These are phyloP conservation scores for Neosalanx taihuensis DNA, from an alignment of 2,797 vertebrate genomes.

Conservation along the genomic window DNA sequence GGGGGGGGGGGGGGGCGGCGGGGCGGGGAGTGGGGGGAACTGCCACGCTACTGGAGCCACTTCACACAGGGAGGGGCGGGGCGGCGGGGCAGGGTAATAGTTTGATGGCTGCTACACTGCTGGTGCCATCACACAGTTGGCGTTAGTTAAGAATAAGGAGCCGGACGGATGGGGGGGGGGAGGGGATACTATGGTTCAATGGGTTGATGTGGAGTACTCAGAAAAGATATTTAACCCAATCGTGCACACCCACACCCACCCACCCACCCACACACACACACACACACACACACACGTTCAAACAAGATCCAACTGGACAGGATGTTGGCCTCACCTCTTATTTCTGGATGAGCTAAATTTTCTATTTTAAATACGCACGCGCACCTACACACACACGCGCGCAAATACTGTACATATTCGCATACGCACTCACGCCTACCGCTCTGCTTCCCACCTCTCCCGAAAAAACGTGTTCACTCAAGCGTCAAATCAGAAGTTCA, in stretches of 20 bases:
- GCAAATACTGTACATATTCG: slow-evolving; percentile 16
- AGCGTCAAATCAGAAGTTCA: slow-evolving; percentile 73
- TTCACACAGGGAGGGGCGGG: neutral
- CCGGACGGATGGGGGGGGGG: no score
- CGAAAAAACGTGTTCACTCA: slow-evolving; percentile 59
- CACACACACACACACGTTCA: slow-evolving; percentile 15
- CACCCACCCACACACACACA: slow-evolving; percentile 13
- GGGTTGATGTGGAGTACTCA: neutral
- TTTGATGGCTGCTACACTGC: slow-evolving; percentile 1
- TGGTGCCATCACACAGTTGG: slow-evolving; percentile 33
- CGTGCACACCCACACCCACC: slow-evolving; percentile 19
- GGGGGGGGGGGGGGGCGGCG: slow-evolving; percentile 24
- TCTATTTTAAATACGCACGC: neutral
- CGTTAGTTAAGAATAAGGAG: neutral
- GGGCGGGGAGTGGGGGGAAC: neutral
- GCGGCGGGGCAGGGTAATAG: neutral
- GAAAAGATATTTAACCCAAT: slow-evolving; percentile 20
- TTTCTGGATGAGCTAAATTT: neutral
- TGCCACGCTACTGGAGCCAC: neutral
- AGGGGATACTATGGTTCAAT: slow-evolving; percentile 1
- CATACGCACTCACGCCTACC: slow-evolving; percentile 5
- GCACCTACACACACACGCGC: slow-evolving; percentile 6
- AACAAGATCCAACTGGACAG: slow-evolving; percentile 5
- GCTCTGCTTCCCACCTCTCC: slow-evolving; percentile 40
- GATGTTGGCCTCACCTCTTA: neutral